Evolutionary conservation across 2,797 vertebrate genomes (phyloP).

Genomic region (Scleropages formosus): DNA sequence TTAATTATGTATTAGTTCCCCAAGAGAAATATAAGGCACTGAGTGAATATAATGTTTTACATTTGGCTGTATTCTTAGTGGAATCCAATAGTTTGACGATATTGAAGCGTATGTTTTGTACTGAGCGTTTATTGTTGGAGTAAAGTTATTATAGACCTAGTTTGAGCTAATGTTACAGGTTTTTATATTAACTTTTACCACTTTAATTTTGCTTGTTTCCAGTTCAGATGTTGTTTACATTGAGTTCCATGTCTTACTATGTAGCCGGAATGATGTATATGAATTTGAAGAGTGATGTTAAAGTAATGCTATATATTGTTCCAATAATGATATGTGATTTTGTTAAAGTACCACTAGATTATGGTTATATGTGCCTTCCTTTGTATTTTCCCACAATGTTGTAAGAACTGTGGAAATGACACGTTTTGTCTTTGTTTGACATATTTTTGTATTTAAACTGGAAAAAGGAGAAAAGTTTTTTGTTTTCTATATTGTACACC

Average conservation of each 20-base stretch:
- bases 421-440: conserved; percentile 10
- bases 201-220: conserved; percentile 19
- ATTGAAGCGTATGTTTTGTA: conserved; percentile 9
- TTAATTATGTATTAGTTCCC: background rate
- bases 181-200: conserved; percentile 17
- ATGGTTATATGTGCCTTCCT: conserved; percentile 30
- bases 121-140: background rate
- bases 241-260: conserved; percentile 18
- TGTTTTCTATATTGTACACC: conserved; percentile 13
- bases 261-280: conserved; percentile 25
- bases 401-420: conserved; percentile 14
- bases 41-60: background rate
- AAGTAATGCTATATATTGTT: background rate
- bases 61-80: conserved; percentile 16
- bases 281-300: conserved; percentile 10
- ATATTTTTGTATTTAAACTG: background rate
- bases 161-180: background rate
- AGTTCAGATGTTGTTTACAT: conserved; percentile 9
- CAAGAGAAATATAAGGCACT: background rate
- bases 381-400: conserved; percentile 26
- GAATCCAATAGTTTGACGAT: conserved; percentile 14
- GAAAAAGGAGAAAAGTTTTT: background rate
- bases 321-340: conserved; percentile 19
- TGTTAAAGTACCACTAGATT: conserved; percentile 16
- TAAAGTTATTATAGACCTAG: conserved; percentile 6